These are phyloP conservation scores for Cardiocondyla obscurior DNA, from an alignment of 1,140 invertebrate species.

Conservation along the genomic window DNA sequence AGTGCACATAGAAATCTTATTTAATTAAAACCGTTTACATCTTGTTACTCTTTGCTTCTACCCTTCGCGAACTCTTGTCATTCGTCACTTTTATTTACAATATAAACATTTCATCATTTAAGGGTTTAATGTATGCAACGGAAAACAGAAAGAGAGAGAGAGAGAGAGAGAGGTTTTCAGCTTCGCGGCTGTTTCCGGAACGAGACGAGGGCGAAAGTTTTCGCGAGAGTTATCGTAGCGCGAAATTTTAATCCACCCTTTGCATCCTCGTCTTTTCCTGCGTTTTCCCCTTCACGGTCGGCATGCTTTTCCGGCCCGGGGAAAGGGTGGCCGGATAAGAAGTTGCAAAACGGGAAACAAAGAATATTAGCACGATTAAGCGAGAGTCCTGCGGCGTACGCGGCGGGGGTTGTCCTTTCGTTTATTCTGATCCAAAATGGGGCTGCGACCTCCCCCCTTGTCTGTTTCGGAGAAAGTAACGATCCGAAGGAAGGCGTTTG, in stretches of 20 bases:
- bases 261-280: background rate
- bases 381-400: constrained; percentile 25
- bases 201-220: constrained; percentile 57
- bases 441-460: constrained; percentile 10
- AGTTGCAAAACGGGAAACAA: constrained; percentile 69
- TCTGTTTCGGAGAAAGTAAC: constrained; percentile 45
- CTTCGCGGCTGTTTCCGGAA: constrained; percentile 27
- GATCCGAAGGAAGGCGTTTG: constrained; percentile 34
- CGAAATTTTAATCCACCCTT: constrained; percentile 66
- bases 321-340: constrained; percentile 51
- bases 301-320: background rate
- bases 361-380: constrained; percentile 69
- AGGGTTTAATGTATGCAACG: background rate
- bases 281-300: constrained; percentile 28
- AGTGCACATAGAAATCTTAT: background rate
- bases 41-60: background rate
- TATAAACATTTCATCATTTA: background rate
- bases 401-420: constrained; percentile 45
- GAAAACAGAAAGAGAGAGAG: no score
- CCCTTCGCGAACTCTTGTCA: background rate
- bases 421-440: constrained; percentile 25
- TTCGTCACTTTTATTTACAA: background rate
- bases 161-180: constrained; percentile 32
- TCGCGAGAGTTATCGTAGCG: constrained; percentile 38
- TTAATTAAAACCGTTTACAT: background rate